Evolutionary conservation across 2,113 vertebrate genomes (phyloP), one percentile per base, ranked within the genome.

Genomic region (Pelmatolapia mariae): DNA sequence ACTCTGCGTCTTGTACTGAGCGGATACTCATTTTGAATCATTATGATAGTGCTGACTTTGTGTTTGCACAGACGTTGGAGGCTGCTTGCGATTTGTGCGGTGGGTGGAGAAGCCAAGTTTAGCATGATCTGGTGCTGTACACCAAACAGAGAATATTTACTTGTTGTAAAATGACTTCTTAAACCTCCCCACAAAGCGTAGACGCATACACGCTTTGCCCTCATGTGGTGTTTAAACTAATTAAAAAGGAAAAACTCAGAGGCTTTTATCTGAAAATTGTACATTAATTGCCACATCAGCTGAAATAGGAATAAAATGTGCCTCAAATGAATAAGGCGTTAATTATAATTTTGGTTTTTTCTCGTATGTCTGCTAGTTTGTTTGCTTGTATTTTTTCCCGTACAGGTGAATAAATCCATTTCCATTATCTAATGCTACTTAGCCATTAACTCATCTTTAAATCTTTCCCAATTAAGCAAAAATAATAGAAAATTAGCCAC

Each of bases 311-410:
- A 33, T 33, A n/a, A 76, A 78, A 52, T 52, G 26, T 33, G 45
- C 73, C 26, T 86, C 45, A 78, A 80, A 93, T 87, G n/a, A 93
- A 92, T 91, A 89, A 82, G 89, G n/a, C 36, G 40, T 87, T 94
- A 92, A 94, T 95, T 89, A 83, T 91, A 4, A 68, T 26, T 81
- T 92, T 9, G 86, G 83, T 90, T 84, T 82, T 93, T 86, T 89
- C 90, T 93, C 90, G 57, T 93, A 85, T 93, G 80, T 87, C 85
- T 93, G 90, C 88, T 86, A 89, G 63, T 86, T 68, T 24, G 45
- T 15, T 10, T 79, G 16, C 31, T 33, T 10, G 7, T 6, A 76
- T 43, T 43, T 87, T 79, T 81, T 63, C 71, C 80, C 5, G 68
- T 86, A 76, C 83, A 91, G 86, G 84, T 93, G 86, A 94, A 89